A percentile compares a stretch with the other conserved stretches of the same genome.
phyloP scores from a whole-genome alignment of 2,888 invertebrate genomes.

The Latheticus oryzae region DNA sequence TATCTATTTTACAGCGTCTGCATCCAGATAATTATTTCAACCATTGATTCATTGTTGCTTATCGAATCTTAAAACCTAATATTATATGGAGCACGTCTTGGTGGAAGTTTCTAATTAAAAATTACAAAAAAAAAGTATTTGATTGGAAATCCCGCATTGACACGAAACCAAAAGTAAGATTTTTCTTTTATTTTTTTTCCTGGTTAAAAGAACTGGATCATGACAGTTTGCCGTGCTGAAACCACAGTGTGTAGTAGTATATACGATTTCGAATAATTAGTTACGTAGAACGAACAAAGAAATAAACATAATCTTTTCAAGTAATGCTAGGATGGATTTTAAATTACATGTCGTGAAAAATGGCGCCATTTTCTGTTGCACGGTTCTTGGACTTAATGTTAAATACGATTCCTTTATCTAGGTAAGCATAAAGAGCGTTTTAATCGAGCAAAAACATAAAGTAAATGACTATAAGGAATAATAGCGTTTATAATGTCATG shows the following conservation, averaged over 20 bases:
- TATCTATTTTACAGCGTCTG: no score
- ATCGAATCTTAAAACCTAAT: conserved; percentile 35
- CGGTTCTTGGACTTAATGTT: conserved; percentile 19
- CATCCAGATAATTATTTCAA: no score
- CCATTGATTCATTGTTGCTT: conserved; percentile 27
- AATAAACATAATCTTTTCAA: conserved; percentile 36
- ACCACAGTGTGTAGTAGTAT: conserved; percentile 16
- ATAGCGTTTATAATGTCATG: no score
- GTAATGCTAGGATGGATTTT: conserved; percentile 27
- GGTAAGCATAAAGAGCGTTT: no score
- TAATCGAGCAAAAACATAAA: no score
- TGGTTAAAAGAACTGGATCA: conserved; percentile 38
- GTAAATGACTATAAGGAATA: no score
- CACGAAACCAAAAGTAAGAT: conserved; percentile 3
- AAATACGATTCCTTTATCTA: no score
- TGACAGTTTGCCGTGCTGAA: conserved; percentile 38
- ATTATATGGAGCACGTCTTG: conserved; percentile 46
- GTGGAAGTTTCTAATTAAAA: conserved; percentile 44
- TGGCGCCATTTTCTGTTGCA: conserved; percentile 5
- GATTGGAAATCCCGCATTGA: conserved; percentile 9
- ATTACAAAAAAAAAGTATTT: conserved; percentile 37
- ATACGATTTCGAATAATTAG: conserved; percentile 40
- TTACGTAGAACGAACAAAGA: conserved; percentile 36
- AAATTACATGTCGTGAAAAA: conserved; percentile 23
- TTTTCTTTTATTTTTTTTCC: conserved; percentile 25